Conservation (phyloP, 2,888 invertebrate genomes). For the Brachyopa scutellaris region DNA sequence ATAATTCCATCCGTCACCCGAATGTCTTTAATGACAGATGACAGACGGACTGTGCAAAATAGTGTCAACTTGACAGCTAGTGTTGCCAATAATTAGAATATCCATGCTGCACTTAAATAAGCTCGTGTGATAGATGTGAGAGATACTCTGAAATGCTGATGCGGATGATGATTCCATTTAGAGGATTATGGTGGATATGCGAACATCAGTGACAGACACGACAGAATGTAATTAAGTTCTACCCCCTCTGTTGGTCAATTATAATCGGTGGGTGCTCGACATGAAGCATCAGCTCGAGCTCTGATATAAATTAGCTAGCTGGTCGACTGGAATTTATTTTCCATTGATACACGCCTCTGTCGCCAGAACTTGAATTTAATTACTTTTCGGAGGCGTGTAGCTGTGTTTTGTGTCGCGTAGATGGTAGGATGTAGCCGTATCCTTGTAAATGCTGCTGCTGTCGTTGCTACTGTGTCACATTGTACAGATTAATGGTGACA, state of each 20-base stretch:
- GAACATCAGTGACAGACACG: conserved; percentile 27
- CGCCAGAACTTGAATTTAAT: conserved; percentile 64
- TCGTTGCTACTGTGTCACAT: conserved; percentile 2
- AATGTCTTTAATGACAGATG: conserved; percentile 41
- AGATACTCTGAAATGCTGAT: not conserved
- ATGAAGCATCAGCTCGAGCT: conserved; percentile 24
- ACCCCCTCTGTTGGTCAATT: conserved; percentile 39
- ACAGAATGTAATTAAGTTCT: conserved; percentile 50
- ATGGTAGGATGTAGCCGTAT: conserved; percentile 17
- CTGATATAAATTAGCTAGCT: conserved; percentile 54
- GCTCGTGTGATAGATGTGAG: conserved; percentile 44
- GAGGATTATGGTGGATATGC: not conserved
- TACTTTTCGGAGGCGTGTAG: conserved; percentile 53
- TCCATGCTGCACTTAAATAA: not conserved
- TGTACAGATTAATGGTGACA: conserved; percentile 50
- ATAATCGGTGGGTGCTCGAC: conserved; percentile 42
- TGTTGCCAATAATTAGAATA: conserved; percentile 17
- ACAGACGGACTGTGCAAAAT: conserved; percentile 43
- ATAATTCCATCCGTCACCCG: conserved; percentile 1
- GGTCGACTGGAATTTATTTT: conserved; percentile 64
- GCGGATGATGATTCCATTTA: conserved; percentile 50
- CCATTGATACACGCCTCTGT: conserved; percentile 44
- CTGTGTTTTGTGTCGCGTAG: conserved; percentile 18
- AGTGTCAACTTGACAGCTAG: conserved; percentile 53
- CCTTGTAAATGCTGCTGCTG: conserved; percentile 20